phyloP scores from a whole-genome alignment of 2,797 vertebrate species.

The Sebastes cheni region DNA sequence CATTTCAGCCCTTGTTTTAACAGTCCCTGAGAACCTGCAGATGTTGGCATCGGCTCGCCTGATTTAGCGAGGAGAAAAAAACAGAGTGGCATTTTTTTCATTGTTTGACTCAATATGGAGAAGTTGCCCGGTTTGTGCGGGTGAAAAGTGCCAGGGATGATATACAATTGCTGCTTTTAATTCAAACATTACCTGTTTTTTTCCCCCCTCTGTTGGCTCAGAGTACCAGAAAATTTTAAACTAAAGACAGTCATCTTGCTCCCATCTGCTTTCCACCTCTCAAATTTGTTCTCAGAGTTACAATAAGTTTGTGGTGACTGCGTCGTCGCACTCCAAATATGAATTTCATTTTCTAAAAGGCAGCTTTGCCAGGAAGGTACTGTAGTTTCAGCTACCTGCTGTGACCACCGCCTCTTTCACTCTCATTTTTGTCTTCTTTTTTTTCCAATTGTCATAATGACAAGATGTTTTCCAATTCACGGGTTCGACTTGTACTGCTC shows the following conservation, averaged over 20 bases:
- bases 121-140: constrained; percentile 88
- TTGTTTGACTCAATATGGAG: constrained; percentile 99
- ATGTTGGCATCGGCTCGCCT: constrained; percentile 89
- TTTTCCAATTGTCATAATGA: constrained; percentile 56
- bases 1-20: constrained; percentile 89
- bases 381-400: constrained; percentile 59
- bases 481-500: constrained; percentile 42
- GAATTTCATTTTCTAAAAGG: constrained; percentile 67
- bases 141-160: constrained; percentile 83
- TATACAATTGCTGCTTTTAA: constrained; percentile 85
- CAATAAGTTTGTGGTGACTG: constrained; percentile 64
- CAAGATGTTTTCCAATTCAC: constrained; percentile 51
- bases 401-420: constrained; percentile 64
- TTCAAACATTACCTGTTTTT: constrained; percentile 83
- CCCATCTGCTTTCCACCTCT: constrained; percentile 34
- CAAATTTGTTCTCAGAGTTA: constrained; percentile 59
- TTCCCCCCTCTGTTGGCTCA: constrained; percentile 63
- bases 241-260: constrained; percentile 71
- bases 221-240: constrained; percentile 78
- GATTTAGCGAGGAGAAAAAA: constrained; percentile 81
- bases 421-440: constrained; percentile 31
- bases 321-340: constrained; percentile 58
- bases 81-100: constrained; percentile 89
- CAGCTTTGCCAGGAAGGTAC: constrained; percentile 70
- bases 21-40: constrained; percentile 97